Evolutionary conservation across 2,797 vertebrate species (phyloP).

Genomic region (Florisuga fusca): DNA sequence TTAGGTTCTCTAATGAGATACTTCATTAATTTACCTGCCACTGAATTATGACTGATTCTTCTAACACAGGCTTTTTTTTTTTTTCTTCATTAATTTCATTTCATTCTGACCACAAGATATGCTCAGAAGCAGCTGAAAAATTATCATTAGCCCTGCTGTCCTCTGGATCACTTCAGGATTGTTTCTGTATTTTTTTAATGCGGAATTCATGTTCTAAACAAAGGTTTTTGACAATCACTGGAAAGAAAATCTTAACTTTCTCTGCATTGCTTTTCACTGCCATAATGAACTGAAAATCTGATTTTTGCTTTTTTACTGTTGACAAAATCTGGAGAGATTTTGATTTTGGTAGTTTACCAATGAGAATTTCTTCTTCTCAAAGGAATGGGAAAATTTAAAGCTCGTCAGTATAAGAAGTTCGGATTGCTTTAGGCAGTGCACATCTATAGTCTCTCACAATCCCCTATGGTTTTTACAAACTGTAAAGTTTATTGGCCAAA

Average conservation of each 20-base stretch:
- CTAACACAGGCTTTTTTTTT: neutral
- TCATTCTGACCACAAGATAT: neutral
- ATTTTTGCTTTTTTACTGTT: neutral
- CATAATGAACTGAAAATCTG: conserved; percentile 4
- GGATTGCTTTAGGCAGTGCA: neutral
- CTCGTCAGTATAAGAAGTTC: neutral
- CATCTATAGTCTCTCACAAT: neutral
- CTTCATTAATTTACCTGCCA: neutral
- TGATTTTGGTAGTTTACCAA: neutral
- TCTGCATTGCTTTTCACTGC: neutral
- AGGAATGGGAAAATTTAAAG: conserved; percentile 13
- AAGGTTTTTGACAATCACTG: neutral
- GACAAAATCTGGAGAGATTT: conserved; percentile 17
- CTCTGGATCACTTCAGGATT: neutral
- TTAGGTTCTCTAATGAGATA: neutral
- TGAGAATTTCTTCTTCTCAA: conserved; percentile 32
- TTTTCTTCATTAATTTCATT: neutral
- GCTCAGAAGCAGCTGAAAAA: neutral
- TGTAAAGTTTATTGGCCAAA: conserved; percentile 28
- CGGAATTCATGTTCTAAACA: neutral
- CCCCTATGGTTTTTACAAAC: conserved; percentile 8
- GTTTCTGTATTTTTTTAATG: neutral
- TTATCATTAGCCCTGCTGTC: neutral
- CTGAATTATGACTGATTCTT: neutral
- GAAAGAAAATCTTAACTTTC: neutral